A percentile compares a stretch with the other conserved stretches of the same genome.
Conservation (phyloP, 2,888 invertebrate genomes). For the Plutella xylostella region DNA sequence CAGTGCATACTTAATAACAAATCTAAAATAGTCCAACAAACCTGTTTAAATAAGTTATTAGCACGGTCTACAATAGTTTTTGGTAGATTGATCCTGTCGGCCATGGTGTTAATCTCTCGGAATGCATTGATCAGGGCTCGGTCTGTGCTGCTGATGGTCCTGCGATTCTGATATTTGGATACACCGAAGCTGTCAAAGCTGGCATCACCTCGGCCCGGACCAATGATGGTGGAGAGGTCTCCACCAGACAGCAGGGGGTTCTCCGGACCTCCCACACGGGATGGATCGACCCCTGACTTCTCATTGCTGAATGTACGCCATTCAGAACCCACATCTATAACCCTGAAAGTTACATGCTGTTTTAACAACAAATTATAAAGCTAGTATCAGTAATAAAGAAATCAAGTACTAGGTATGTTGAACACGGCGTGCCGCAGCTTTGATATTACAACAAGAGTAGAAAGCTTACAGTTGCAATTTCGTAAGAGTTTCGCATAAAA, state of each 20-base stretch:
- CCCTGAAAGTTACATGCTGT: conserved; percentile 64
- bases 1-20: too few relatives aligned
- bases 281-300: conserved; percentile 95
- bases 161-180: conserved; percentile 79
- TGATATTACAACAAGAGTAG: conserved; percentile 15
- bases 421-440: not conserved
- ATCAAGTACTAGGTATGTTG: too few relatives aligned
- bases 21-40: too few relatives aligned
- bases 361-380: not conserved
- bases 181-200: conserved; percentile 90
- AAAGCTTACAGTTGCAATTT: conserved; percentile 30
- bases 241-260: conserved; percentile 96
- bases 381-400: too few relatives aligned
- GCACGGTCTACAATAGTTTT: conserved; percentile 97
- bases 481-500: conserved; percentile 34
- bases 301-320: conserved; percentile 99
- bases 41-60: conserved; percentile 97
- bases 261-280: conserved; percentile 99
- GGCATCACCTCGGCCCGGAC: conserved; percentile 78
- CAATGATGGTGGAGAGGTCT: conserved; percentile 97
- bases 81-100: conserved; percentile 96
- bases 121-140: conserved; percentile 96
- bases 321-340: conserved; percentile 99
- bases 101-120: conserved; percentile 97
- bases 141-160: conserved; percentile 92